These are phyloP conservation scores for Microhierax caerulescens DNA, from an alignment of 2,797 vertebrate species.

Conservation along the genomic window DNA sequence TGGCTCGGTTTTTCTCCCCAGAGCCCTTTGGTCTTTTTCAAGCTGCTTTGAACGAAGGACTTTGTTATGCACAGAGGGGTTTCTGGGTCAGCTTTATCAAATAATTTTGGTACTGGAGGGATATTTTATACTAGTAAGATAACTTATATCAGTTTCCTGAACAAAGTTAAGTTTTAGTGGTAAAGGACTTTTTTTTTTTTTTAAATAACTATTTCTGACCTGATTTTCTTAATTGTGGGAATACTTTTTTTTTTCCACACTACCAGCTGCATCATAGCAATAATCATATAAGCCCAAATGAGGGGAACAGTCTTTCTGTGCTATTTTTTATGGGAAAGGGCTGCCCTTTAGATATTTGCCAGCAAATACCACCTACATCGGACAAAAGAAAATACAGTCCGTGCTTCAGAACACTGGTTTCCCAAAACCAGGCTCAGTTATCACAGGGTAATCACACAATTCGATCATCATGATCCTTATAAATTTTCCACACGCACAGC, in stretches of 20 bases:
- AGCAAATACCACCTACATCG: neutral
- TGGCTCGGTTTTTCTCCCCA: neutral
- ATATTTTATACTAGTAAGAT: neutral
- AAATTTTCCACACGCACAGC: neutral
- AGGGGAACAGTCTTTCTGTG: neutral
- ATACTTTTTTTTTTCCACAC: neutral
- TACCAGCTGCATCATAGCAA: neutral
- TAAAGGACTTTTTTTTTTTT: neutral
- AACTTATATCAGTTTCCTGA: neutral
- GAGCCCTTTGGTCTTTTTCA: neutral
- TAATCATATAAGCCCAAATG: neutral
- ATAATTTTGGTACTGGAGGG: neutral
- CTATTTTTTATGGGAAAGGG: neutral
- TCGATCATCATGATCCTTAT: neutral
- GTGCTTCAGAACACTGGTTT: neutral
- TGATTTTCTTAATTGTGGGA: neutral
- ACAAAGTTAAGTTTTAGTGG: neutral
- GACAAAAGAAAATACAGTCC: neutral
- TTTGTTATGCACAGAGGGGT: neutral
- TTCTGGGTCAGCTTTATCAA: conserved; percentile 12
- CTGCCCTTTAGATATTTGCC: neutral
- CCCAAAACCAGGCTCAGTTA: neutral
- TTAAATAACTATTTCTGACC: neutral
- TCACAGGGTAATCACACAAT: neutral
- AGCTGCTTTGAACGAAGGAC: neutral